Evolutionary conservation across 2,113 vertebrate species (phyloP), one percentile per base, ranked within the genome.

Genomic region (Xenotilapia caudafasciata): DNA sequence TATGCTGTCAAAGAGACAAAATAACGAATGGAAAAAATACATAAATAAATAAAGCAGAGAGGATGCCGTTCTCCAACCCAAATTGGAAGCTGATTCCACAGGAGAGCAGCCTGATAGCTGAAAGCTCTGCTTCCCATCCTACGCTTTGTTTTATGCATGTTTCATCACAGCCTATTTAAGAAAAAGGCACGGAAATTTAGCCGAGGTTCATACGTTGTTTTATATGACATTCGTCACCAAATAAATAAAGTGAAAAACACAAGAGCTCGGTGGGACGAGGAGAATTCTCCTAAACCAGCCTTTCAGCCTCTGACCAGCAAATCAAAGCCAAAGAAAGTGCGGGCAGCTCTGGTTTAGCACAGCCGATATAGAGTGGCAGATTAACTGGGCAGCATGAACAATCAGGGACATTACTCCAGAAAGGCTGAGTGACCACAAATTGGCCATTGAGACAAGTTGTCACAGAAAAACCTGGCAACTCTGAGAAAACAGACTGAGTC

Each of bases 381-480:
- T 83, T 31, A 85, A 31, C 84, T 81, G 87, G 40, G 60, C 68
- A n/a, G 83, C 1, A 10, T 9, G 38, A 88, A 79, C 49, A 51
- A 83, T 85, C 79, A 62, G 9, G 53, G 21, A 62, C 56, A 55
- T 85, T 35, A 60, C 60, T 82, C 47, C 54, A 60, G 77, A 85
- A 82, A 35, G 51, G 85, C 40, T 38, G 79, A 90, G 79, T 81
- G 90, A 86, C 75, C 89, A 80, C 33, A 51, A 88, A 82, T 75
- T 88, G 91, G 83, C 80, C 56, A 6, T 8, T 60, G 62, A 79
- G 56, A 19, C n/a, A 7, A 73, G 81, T 15, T 83, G 83, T 70
- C 83, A 55, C 10, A 45, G 38, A 83, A 86, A 84, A 86, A 83
- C 33, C 73, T 91, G 88, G 90, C 86, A 88, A 60, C 49, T 12